Conservation (phyloP, 2,113 vertebrate species). For the Motacilla tschutschensis region DNA sequence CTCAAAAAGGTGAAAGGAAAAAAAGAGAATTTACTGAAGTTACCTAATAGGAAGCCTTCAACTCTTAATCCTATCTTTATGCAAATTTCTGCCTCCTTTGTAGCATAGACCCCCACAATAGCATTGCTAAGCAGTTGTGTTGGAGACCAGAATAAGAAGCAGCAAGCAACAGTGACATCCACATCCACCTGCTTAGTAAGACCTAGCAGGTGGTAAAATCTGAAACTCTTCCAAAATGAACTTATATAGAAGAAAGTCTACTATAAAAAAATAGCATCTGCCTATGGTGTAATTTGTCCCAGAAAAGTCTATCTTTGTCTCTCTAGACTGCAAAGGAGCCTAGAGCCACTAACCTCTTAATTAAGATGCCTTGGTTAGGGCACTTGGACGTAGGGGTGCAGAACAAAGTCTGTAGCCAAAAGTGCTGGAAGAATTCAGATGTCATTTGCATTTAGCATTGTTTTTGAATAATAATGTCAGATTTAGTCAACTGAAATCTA, state of each 20-base stretch:
- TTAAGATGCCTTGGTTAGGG: neutral
- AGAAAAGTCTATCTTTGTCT: neutral
- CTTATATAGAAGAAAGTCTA: neutral
- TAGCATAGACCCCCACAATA: accelerated
- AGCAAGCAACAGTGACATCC: neutral
- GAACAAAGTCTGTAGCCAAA: neutral
- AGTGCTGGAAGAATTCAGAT: neutral
- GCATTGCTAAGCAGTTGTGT: neutral
- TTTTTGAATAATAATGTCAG: neutral
- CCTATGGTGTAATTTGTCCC: neutral
- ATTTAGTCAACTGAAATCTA: neutral
- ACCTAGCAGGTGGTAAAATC: neutral
- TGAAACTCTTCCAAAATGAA: neutral
- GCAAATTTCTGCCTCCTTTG: neutral
- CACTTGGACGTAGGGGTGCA: neutral
- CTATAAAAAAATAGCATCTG: neutral
- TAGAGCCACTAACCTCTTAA: neutral
- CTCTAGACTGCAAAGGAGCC: neutral
- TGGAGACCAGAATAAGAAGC: neutral
- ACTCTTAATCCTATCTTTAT: neutral
- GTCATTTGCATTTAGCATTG: neutral
- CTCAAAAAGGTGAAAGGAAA: neutral
- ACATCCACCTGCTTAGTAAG: neutral
- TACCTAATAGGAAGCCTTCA: neutral
- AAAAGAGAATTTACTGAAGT: neutral